Percentiles rank a stretch among this genome's conserved stretches.
phyloP scores from a whole-genome alignment of 2,113 vertebrate genomes.

The Cochlearius cochlearius region DNA sequence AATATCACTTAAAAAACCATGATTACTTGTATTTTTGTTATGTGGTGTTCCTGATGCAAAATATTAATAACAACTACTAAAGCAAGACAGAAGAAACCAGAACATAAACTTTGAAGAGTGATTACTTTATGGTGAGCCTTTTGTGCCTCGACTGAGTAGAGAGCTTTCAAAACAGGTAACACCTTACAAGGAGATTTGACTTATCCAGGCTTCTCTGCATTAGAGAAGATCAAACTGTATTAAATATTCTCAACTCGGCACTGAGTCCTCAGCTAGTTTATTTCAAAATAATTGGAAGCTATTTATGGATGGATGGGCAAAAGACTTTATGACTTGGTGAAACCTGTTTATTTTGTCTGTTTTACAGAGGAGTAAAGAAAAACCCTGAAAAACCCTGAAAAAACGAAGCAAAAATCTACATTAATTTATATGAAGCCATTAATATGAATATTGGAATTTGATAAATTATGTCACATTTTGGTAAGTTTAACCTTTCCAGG shows the following conservation, averaged over 20 bases:
- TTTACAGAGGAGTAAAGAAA: background rate
- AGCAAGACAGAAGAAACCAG: background rate
- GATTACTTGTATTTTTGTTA: background rate
- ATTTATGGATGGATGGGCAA: background rate
- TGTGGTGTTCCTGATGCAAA: background rate
- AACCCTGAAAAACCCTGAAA: background rate
- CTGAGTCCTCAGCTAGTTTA: background rate
- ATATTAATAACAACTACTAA: background rate
- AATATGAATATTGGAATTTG: background rate
- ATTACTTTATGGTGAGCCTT: background rate
- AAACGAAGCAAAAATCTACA: background rate
- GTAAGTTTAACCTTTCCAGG: background rate
- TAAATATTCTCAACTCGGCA: background rate
- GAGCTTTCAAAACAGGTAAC: background rate
- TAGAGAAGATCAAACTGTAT: background rate
- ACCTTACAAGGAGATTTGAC: background rate
- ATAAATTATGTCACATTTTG: background rate
- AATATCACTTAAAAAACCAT: background rate
- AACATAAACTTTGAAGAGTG: background rate
- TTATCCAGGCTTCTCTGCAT: background rate
- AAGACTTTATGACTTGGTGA: background rate
- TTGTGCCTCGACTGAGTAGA: background rate
- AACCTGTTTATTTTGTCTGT: background rate
- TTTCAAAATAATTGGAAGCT: background rate
- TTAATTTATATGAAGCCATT: background rate